Evolutionary conservation across 2,797 vertebrate species (phyloP), one percentile per base, ranked within the genome.

Genomic region (Platalea minor): DNA sequence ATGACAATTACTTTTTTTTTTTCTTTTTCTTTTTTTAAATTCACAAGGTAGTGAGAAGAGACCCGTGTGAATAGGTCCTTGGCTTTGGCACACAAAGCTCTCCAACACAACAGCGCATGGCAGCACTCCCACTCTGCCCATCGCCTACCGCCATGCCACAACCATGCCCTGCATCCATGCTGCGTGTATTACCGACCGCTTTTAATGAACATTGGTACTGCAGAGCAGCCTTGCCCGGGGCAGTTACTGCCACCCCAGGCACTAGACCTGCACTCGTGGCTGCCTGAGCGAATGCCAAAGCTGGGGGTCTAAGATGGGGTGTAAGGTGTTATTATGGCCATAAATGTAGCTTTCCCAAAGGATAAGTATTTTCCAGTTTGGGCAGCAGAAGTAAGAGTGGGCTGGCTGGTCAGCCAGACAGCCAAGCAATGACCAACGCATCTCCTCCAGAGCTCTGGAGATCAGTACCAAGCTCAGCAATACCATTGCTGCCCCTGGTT

Each of bases 181-280:
- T 8, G 8, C 1, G 8, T 8, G 2, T 5, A 21, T 9, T 2
- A 64, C 45, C 70, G 8, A 37, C 4, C 0, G 2, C 35, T 81
- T 56, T 23, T 37, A 11, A 63, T 8, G 39, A 41, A 29, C 39
- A 59, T 4, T 23, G 20, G 14, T 10, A 31, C 15, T 1, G 9
- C 28, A 28, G 37, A 78, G n/a, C 45, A 63, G 69, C 50, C 50
- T 48, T 76, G 53, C 68, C 45, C 7, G 3, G 63, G 24, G 13
- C 61, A 57, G 11, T 9, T 50, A 48, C 57, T 75, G 61, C 56
- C 72, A 93, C 7, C 5, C 17, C 65, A 45, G 33, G 39, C 46
- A 80, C 41, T 17, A 23, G 51, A 79, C 74, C 64, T 19, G n/a
- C 45, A 56, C 2, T 57, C 6, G 1, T 13, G 60, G 54, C 50